Base-by-base conservation (phyloP, 2,113 vertebrate genomes). In the Nyctibius bracteatus region DNA sequence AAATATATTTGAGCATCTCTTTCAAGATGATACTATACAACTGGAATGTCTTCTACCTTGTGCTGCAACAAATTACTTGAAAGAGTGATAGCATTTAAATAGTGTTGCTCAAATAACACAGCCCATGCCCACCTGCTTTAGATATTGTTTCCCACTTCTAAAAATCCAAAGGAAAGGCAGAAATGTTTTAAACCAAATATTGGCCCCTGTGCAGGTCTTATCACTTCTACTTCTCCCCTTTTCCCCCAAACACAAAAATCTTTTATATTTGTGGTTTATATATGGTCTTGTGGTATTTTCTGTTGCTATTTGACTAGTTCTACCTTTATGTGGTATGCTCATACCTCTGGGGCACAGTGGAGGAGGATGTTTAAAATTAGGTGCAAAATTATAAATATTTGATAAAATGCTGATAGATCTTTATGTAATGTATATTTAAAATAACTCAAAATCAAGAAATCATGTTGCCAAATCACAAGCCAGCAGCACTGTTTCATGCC, bases 351-450 rank as follows among this genome's bases (percentile, higher is more conserved):
- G 84, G 70, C 1, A 0, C 17, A 47, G 55, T 52, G 59, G 71
- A 92, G 71, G 37, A 75, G n/a, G 23, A 68, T 73, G 23, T 90
- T 92, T 88, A 55, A 95, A 96, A 95, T 90, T 30, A 86, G 75
- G 59, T 67, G 46, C 21, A 86, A 80, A 95, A 78, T 92, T 79
- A 67, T 73, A 58, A 78, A 67, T n/a, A 47, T 67, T 61, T 62
- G 41, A 62, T 88, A 77, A 96, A 91, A 90, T 68, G 11, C 31
- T 58, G 46, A 58, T 95, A 85, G 93, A 72, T 75, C 81, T 77
- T 86, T 44, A 62, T 33, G n/a, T 54, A 30, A 70, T 19, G 4
- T 61, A 27, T 33, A 58, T 46, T 83, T 73, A 54, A 88, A 80
- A 73, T 90, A n/a, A n/a, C 23, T 82, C 28, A 49, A 59, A 83